Base-by-base conservation (phyloP, 2,113 vertebrate species). In the Octodon degus region DNA sequence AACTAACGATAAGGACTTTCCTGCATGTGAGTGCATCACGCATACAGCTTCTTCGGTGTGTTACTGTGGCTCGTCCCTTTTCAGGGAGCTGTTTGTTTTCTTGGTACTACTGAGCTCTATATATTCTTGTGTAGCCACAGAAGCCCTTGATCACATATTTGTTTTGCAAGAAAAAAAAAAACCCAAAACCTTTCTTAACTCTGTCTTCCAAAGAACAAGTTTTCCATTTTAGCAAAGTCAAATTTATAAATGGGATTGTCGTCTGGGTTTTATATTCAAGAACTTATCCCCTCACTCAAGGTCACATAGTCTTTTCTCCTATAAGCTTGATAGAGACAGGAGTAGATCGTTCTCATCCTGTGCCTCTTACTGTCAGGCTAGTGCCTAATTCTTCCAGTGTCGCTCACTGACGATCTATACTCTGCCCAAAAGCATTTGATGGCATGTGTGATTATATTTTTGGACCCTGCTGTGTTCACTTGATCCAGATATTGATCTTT, bases 251-350 rank as follows among this genome's bases (percentile, higher is more conserved):
- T 65, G 90, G 55, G n/a, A 77, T 79, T 90, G 20, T 40, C 34
- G n/a, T 95, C 88, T 92, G 24, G 17, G 32, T 76, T 82, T 87
- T 77, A 4, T 65, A 86, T 37, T 37, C 91, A 86, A 87, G 77
- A 95, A 85, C 32, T 86, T 53, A 60, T 20, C 91, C 60, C 40
- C 89, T 91, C 74, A 91, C 30, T 82, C 16, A 47, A 86, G 53
- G 32, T 81, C n/a, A 65, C 16, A 74, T 32, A 47, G 20, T 72
- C 53, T 86, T 96, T 93, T 84, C 72, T 90, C 32, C 82, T 37
- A 1, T 30, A 60, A 67, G 32, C 85, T 62, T 96, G 80, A 53
- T 16, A 84, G 47, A 86, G 1, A 2, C 70, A 47, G 47, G 9
- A 13, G 4, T 76, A 65, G 16, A 40, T 34, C 30, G 86, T 80